Evolutionary conservation across 35 echinoderm and acorn worm species (phyloP).

Genomic region (Lytechinus pictus): DNA sequence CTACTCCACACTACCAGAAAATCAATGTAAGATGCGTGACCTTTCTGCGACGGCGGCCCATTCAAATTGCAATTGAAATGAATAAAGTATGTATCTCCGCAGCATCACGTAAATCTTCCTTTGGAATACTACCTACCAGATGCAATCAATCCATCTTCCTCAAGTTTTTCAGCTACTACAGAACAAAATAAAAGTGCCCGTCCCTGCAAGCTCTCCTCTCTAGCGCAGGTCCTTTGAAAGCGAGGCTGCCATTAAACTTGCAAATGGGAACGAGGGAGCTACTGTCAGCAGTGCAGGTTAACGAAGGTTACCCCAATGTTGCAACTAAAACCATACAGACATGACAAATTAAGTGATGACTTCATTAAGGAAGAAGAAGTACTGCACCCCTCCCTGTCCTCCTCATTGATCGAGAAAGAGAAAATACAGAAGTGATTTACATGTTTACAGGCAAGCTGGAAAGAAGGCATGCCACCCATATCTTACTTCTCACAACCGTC

Average conservation of each 20-base stretch:
- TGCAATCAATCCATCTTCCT: conserved; percentile 10
- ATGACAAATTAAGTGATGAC: conserved; percentile 23
- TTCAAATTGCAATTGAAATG: neutral
- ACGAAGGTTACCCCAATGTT: conserved; percentile 12
- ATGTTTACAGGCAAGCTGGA: neutral
- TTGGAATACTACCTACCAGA: neutral
- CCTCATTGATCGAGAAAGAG: neutral
- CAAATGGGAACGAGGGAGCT: neutral
- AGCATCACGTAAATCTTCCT: neutral
- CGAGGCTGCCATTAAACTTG: neutral
- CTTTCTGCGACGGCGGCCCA: neutral
- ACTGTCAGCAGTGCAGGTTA: neutral
- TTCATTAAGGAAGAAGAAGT: neutral
- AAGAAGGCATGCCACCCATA: neutral
- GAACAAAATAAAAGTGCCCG: neutral
- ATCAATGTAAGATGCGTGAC: conserved; percentile 1
- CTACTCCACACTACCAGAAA: neutral
- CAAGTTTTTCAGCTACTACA: neutral
- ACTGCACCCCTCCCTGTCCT: neutral
- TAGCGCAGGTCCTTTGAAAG: neutral
- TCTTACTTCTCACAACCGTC: neutral
- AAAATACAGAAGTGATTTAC: neutral
- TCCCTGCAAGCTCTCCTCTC: neutral
- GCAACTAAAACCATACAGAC: neutral
- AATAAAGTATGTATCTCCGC: neutral